A percentile compares a stretch with the other conserved stretches of the same genome.
Evolutionary conservation across 1,140 invertebrate species (phyloP).

Genomic region (Apis mellifera): DNA sequence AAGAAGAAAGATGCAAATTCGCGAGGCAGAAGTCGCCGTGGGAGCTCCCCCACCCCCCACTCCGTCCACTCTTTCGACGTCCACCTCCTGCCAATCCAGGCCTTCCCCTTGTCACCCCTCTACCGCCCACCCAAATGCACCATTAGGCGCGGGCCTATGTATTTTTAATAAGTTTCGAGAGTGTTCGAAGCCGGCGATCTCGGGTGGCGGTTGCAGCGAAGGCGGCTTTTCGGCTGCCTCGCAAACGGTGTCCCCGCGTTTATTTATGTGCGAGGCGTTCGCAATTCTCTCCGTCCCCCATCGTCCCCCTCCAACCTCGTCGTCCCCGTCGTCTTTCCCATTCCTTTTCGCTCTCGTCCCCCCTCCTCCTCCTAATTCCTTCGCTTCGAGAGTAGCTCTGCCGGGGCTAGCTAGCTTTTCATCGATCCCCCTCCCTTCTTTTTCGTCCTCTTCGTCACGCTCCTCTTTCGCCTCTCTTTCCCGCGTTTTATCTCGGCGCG

Average conservation of each 20-base stretch:
- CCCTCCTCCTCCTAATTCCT: constrained; percentile 12
- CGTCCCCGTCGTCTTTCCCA: not conserved
- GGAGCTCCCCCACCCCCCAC: constrained; percentile 36
- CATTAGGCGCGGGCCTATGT: constrained; percentile 75
- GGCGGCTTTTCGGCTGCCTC: constrained; percentile 74
- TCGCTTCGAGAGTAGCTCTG: constrained; percentile 28
- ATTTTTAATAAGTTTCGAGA: constrained; percentile 79
- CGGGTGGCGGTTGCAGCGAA: constrained; percentile 67
- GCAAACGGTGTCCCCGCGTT: constrained; percentile 75
- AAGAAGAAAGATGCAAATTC: constrained; percentile 59
- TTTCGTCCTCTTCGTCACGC: constrained; percentile 11
- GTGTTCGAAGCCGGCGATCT: constrained; percentile 66
- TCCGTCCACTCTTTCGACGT: constrained; percentile 38
- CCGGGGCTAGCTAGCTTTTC: constrained; percentile 62
- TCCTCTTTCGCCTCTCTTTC: constrained; percentile 40
- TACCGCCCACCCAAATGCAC: constrained; percentile 68
- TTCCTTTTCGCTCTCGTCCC: not conserved
- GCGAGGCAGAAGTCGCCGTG: constrained; percentile 56
- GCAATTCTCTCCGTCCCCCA: constrained; percentile 61
- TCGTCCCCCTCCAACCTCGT: not conserved
- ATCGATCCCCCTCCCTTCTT: constrained; percentile 44
- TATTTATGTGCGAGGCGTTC: constrained; percentile 76
- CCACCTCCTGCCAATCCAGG: constrained; percentile 56
- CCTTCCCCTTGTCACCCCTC: constrained; percentile 27
- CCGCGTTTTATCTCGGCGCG: constrained; percentile 74